Conservation (phyloP, 2,113 vertebrate species). For the Bos taurus region ARS-UCD2.0 NC_037347.1:34207001-34207500, state of each 20-base stretch:
- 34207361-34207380: background rate
- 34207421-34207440: background rate
- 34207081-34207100: background rate
- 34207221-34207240: too few species aligned
- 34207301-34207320: background rate
- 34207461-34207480: background rate
- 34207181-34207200: background rate
- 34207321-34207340: background rate
- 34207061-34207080: background rate
- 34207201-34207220: too few species aligned
- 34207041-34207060: background rate
- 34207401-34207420: background rate
- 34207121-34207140: background rate
- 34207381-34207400: background rate
- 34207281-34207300: background rate
- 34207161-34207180: rapidly evolving
- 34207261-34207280: background rate
- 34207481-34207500: background rate
- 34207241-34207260: background rate
- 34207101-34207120: background rate
- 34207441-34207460: background rate
- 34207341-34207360: background rate
- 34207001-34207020: background rate
- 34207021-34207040: background rate
- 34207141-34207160: background rate